phyloP scores from a whole-genome alignment of 2,797 vertebrate genomes.

The Caiman crocodilus region DNA sequence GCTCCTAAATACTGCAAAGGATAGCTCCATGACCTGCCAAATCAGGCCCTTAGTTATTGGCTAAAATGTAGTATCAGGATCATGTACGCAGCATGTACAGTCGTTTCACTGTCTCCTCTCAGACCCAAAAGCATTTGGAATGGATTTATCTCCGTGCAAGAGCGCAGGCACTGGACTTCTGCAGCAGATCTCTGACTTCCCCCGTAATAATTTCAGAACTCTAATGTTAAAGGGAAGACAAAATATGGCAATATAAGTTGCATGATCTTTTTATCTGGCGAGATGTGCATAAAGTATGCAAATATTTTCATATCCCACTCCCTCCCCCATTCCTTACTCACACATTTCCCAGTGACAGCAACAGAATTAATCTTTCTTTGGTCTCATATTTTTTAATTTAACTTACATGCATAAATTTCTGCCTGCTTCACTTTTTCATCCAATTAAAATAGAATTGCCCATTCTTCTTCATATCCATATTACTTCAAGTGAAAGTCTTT shows the following conservation, averaged over 20 bases:
- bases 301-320: neutral
- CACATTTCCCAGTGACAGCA: neutral
- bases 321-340: neutral
- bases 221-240: neutral
- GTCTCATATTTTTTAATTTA: neutral
- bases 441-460: neutral
- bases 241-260: neutral
- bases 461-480: neutral
- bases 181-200: neutral
- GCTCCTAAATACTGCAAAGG: rapidly evolving
- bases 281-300: neutral
- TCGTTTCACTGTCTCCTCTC: neutral
- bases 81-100: neutral
- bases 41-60: neutral
- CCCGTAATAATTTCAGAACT: neutral
- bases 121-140: neutral
- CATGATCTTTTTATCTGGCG: neutral
- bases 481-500: neutral
- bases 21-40: neutral
- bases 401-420: neutral
- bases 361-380: neutral
- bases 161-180: neutral
- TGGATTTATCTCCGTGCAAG: neutral
- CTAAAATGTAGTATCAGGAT: neutral
- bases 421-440: neutral